Evolutionary conservation across 2,113 vertebrate species (phyloP).

Genomic region (Seriola quinqueradiata): DNA sequence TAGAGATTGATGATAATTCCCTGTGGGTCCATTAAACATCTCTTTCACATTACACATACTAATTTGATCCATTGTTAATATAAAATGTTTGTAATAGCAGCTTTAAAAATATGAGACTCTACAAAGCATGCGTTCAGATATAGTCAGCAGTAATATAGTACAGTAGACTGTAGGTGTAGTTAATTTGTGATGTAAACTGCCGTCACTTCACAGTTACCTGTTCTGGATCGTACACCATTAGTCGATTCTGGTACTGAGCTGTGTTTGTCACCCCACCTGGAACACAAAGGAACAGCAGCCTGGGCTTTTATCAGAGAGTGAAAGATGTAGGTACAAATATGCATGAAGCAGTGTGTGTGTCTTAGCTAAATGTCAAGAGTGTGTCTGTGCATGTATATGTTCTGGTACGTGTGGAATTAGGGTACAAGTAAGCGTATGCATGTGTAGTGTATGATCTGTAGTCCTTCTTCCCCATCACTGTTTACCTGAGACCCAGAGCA

Average conservation of each 20-base stretch:
- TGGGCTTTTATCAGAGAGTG: not conserved
- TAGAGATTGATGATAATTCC: not conserved
- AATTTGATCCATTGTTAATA: not conserved
- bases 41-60: not conserved
- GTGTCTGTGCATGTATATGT: not conserved
- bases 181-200: no score
- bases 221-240: slow-evolving; percentile 97
- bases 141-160: not conserved
- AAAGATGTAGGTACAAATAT: not conserved
- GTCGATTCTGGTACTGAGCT: slow-evolving; percentile 97
- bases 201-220: slow-evolving; percentile 84
- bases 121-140: not conserved
- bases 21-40: not conserved
- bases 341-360: slow-evolving; percentile 5
- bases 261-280: slow-evolving; percentile 98
- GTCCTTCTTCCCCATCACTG: not conserved
- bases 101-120: not conserved
- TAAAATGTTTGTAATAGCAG: not conserved
- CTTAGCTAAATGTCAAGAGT: not conserved
- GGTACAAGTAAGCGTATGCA: not conserved
- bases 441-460: not conserved
- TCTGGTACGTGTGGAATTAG: not conserved
- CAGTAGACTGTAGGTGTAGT: not conserved
- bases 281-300: slow-evolving; percentile 65
- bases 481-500: slow-evolving; percentile 98